Conservation (phyloP, 2,888 invertebrate species). For the Hirtodrosophila histrioides region DNA sequence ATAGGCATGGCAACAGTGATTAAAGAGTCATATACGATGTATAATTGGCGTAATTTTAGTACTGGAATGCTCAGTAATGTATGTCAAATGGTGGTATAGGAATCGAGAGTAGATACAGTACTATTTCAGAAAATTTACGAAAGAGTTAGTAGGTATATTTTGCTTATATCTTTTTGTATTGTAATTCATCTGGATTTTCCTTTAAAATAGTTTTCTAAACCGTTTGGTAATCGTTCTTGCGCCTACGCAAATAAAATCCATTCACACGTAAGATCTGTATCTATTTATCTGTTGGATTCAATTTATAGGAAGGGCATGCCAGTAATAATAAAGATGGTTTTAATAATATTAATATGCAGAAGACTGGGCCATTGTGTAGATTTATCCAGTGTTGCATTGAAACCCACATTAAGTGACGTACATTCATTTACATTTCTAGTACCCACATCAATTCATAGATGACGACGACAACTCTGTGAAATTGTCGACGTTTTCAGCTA, state of each 20-base stretch:
- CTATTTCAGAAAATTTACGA: too few relatives aligned
- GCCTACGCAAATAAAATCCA: neutral
- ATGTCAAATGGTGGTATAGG: too few relatives aligned
- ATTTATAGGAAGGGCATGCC: neutral
- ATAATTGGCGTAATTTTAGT: too few relatives aligned
- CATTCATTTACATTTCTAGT: constrained; percentile 29
- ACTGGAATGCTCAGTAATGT: too few relatives aligned
- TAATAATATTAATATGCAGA: constrained; percentile 13
- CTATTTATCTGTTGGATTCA: constrained; percentile 8
- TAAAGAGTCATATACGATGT: neutral
- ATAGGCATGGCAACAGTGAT: neutral
- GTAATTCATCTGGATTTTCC: neutral
- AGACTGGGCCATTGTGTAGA: constrained; percentile 22
- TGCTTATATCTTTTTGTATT: too few relatives aligned
- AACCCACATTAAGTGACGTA: constrained; percentile 32
- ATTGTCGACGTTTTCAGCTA: constrained; percentile 42
- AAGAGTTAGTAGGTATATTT: too few relatives aligned
- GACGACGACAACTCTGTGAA: constrained; percentile 37
- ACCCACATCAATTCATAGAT: constrained; percentile 54
- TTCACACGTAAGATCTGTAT: constrained; percentile 10
- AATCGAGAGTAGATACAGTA: too few relatives aligned
- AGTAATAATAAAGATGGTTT: constrained; percentile 9
- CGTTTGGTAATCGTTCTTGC: too few relatives aligned
- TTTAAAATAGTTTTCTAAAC: too few relatives aligned
- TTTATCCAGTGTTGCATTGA: constrained; percentile 22